These are phyloP conservation scores for Rattus rattus DNA, from an alignment of 2,113 vertebrate species.

Conservation along the genomic window DNA sequence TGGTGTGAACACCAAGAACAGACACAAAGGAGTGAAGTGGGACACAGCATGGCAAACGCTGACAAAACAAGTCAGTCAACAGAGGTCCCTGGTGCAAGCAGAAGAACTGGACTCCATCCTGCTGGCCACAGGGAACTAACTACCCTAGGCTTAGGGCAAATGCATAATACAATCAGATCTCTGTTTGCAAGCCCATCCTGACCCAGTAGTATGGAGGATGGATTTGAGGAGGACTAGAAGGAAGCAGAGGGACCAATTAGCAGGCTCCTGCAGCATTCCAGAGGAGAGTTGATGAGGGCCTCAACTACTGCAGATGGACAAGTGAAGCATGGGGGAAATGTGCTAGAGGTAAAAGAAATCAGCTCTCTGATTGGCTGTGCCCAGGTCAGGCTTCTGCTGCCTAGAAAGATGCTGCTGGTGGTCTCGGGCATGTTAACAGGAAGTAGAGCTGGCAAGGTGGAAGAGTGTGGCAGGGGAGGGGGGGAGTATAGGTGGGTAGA, in stretches of 20 bases:
- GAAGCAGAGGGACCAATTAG: constrained; percentile 76
- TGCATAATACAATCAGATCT: neutral
- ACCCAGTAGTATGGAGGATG: constrained; percentile 15
- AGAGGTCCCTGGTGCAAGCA: neutral
- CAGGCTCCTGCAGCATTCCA: neutral
- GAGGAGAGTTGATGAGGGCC: constrained; percentile 6
- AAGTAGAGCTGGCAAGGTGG: neutral
- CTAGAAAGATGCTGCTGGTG: neutral
- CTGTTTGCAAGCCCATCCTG: neutral
- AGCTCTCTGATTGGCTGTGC: neutral
- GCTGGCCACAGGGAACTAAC: neutral
- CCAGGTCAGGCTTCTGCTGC: neutral
- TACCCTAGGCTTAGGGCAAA: neutral
- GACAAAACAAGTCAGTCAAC: neutral
- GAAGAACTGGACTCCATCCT: neutral
- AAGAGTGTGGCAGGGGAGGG: too few relatives aligned
- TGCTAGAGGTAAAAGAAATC: neutral
- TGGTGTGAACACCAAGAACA: neutral
- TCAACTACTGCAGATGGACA: neutral
- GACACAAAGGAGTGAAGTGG: neutral
- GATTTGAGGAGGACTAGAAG: constrained; percentile 60
- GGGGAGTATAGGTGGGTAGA: neutral
- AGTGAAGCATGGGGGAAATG: neutral
- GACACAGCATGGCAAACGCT: neutral
- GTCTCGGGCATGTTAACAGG: neutral